A percentile compares a stretch with the other conserved stretches of the same genome.
Conservation (phyloP, 2,888 invertebrate species). For the Hipparchia sbordonii region DNA sequence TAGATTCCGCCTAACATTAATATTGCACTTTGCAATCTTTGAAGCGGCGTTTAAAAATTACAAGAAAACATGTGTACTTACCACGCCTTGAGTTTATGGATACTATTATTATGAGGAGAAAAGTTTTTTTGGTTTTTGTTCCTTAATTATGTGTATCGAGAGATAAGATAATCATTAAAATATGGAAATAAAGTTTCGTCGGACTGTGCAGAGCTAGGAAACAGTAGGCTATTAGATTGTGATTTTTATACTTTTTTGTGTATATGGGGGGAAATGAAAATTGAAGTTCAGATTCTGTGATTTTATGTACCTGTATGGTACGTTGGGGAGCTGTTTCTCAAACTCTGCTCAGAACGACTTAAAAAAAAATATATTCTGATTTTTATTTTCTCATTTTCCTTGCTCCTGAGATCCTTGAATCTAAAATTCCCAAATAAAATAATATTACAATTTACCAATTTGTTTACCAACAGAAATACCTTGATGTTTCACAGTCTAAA, state of each 20-base stretch:
- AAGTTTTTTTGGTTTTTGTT: constrained; percentile 80
- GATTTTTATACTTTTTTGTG: constrained; percentile 75
- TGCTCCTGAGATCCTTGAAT: constrained; percentile 2
- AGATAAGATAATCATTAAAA: constrained; percentile 77
- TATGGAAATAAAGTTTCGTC: constrained; percentile 74
- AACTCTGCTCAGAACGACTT: constrained; percentile 68
- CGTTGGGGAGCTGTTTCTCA: constrained; percentile 57
- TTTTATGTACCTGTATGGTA: constrained; percentile 74
- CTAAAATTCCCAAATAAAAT: constrained; percentile 8
- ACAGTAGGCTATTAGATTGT: constrained; percentile 67
- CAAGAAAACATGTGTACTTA: constrained; percentile 72
- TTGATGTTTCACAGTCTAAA: background rate
- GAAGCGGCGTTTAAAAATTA: constrained; percentile 67
- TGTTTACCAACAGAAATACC: background rate
- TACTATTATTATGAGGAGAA: constrained; percentile 75
- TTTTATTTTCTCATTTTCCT: constrained; percentile 39
- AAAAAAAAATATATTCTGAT: constrained; percentile 51
- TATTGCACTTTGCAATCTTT: constrained; percentile 76
- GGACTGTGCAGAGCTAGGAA: constrained; percentile 62
- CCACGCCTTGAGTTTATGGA: constrained; percentile 67
- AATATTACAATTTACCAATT: background rate
- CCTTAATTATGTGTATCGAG: constrained; percentile 81
- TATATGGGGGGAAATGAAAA: constrained; percentile 60
- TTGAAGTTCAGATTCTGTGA: constrained; percentile 74
- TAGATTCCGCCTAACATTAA: constrained; percentile 82